These are phyloP conservation scores for Polyommatus icarus DNA, from an alignment of 2,888 invertebrate genomes.

Conservation along the genomic window DNA sequence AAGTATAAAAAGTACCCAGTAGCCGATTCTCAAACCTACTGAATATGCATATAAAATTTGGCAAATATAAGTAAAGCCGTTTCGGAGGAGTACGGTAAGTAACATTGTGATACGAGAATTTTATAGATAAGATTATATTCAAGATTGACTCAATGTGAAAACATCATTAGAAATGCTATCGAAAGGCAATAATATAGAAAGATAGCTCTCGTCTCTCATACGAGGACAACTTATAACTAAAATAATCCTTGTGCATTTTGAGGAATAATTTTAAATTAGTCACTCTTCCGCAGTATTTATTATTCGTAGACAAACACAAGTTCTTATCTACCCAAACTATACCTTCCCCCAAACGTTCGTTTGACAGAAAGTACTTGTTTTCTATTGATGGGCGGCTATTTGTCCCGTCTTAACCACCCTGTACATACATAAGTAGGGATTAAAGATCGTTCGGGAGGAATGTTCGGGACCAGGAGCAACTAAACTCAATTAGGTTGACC, in stretches of 20 bases:
- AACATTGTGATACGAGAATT: no score
- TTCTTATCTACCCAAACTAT: neutral
- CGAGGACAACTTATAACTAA: no score
- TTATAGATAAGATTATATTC: no score
- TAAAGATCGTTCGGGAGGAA: constrained; percentile 37
- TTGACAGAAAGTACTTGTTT: constrained; percentile 42
- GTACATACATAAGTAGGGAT: constrained; percentile 37
- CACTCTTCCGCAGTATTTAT: neutral
- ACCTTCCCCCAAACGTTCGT: neutral
- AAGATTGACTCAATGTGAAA: no score
- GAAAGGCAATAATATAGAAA: no score
- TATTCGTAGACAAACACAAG: neutral
- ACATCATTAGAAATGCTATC: no score
- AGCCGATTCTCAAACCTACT: no score
- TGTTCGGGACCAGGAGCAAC: constrained; percentile 34
- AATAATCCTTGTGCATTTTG: neutral
- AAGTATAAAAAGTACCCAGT: no score
- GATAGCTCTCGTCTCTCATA: no score
- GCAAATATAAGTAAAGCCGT: no score
- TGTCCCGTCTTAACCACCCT: constrained; percentile 43
- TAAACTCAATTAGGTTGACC: constrained; percentile 36
- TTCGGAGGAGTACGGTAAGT: no score
- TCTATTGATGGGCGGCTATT: constrained; percentile 49
- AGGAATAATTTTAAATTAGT: neutral
- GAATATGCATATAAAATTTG: no score